Conservation (phyloP, 2,797 vertebrate genomes). For the Betta splendens region DNA sequence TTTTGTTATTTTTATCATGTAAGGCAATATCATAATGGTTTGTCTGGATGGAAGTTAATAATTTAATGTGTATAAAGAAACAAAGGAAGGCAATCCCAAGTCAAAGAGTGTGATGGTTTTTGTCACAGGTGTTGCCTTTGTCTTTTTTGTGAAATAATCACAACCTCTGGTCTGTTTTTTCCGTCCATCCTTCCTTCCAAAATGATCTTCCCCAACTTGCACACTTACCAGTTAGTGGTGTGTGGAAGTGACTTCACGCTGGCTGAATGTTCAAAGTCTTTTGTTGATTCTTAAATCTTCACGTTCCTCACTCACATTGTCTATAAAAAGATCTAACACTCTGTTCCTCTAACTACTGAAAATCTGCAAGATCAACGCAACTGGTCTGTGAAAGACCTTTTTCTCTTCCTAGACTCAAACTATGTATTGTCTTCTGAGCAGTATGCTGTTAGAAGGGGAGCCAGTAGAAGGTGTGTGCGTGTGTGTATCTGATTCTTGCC, state of each 20-base stretch:
- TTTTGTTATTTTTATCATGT: slow-evolving; percentile 48
- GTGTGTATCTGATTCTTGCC: slow-evolving; percentile 24
- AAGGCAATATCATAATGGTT: slow-evolving; percentile 64
- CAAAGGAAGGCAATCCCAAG: slow-evolving; percentile 55
- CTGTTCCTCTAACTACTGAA: slow-evolving; percentile 50
- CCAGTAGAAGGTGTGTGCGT: slow-evolving; percentile 46
- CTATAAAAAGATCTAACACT: slow-evolving; percentile 39
- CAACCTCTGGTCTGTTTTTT: slow-evolving; percentile 57
- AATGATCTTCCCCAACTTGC: slow-evolving; percentile 66
- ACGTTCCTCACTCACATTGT: slow-evolving; percentile 38
- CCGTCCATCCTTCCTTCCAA: slow-evolving; percentile 57
- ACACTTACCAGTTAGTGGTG: slow-evolving; percentile 60
- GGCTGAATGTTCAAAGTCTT: slow-evolving; percentile 66
- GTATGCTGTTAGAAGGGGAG: slow-evolving; percentile 47
- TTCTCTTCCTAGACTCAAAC: slow-evolving; percentile 31
- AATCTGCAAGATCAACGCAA: slow-evolving; percentile 43
- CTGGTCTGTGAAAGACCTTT: slow-evolving; percentile 49
- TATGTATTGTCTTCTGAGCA: slow-evolving; percentile 54
- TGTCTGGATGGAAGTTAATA: slow-evolving; percentile 55
- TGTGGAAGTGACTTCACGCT: slow-evolving; percentile 56
- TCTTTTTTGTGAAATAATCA: slow-evolving; percentile 45
- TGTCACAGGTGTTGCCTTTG: slow-evolving; percentile 51
- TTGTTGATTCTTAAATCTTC: slow-evolving; percentile 47
- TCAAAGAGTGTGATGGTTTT: slow-evolving; percentile 45
- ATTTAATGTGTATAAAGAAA: slow-evolving; percentile 64